Base-by-base conservation (phyloP, 2,888 invertebrate species). In the Cylloceria caligata region DNA sequence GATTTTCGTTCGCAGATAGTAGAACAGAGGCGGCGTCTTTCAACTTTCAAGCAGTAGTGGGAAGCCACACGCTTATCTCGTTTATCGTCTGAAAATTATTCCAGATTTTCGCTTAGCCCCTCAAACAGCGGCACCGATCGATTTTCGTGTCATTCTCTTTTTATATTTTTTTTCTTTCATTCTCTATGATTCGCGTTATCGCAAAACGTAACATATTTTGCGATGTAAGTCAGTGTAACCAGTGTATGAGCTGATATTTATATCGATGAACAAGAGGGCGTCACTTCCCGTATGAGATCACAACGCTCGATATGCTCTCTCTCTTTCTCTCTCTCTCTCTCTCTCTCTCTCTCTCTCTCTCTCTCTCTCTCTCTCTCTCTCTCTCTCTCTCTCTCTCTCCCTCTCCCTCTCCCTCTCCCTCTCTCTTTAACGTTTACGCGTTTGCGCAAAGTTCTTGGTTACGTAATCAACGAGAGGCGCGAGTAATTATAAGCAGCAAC, bases 261-360 rank as follows among this genome's bases (percentile, higher is more conserved):
- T 89, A 89, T 87, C 88, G 89, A 88, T 90, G 90, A 89, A 78
- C 80, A 69, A 65, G 73, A 83, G 82, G 81, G 80, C 84, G 85
- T 87, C 87, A 86, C 83, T 89, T 88, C 87, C 88, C 78, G 57
- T 16, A 83, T 89, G 89, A 89, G 86, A 88, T 88, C 89, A 88
- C 57, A n/a, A 64, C 52, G 36, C 60, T n/a, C 34, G 67, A 30
- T 45, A 79, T 65, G 68, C 64, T 27, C n/a, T 65, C 45, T 52
- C 21, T 11, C 64, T 65, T 42, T 52, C 69, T 65, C 57, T 42
- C 68, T 55, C 60, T 82, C 72, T 78, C 80, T 13, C 42, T 13
- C n/a, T 42, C n/a, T 42, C n/a, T 42, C 16, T 42, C 42, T 42
- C 42, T 39, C 13, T 13, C 34, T 65, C 45, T 52, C 21, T 11